Percentiles rank a stretch among this genome's conserved stretches.
Conservation (phyloP, 2,888 invertebrate species). For the Anagyrus pseudococci region DNA sequence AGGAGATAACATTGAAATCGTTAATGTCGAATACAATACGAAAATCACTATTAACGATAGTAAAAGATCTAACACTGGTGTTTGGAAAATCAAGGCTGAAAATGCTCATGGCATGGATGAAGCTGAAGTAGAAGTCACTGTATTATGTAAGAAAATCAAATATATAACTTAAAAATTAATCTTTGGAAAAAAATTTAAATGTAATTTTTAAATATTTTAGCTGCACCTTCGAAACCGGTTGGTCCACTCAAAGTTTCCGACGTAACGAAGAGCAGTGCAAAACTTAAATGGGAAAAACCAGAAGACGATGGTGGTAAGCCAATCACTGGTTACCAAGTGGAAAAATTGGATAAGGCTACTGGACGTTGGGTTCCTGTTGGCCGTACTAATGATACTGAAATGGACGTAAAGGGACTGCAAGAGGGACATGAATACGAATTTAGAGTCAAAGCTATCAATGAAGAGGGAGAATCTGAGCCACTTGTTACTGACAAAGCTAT, state of each 20-base stretch:
- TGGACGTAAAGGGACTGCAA: constrained; percentile 87
- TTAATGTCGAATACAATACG: constrained; percentile 89
- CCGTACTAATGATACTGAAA: constrained; percentile 82
- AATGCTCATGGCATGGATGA: constrained; percentile 93
- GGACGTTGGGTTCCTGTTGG: constrained; percentile 95
- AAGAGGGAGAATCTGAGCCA: constrained; percentile 95
- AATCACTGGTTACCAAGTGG: constrained; percentile 89
- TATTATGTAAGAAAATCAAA: constrained; percentile 68
- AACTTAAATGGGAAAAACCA: constrained; percentile 92
- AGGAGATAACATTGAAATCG: constrained; percentile 75
- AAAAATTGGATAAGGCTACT: constrained; percentile 90
- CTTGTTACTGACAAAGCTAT: constrained; percentile 88
- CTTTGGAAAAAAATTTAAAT: neutral
- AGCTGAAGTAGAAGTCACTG: constrained; percentile 92
- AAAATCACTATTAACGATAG: constrained; percentile 83
- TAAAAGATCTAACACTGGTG: constrained; percentile 83
- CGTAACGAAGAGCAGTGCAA: constrained; percentile 88
- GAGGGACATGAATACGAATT: constrained; percentile 95
- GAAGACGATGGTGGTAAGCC: constrained; percentile 96
- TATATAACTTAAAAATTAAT: neutral
- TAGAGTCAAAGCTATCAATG: constrained; percentile 91
- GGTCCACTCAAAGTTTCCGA: constrained; percentile 89
- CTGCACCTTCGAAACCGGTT: constrained; percentile 84
- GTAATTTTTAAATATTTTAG: constrained; percentile 51
- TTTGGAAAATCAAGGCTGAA: constrained; percentile 87